phyloP scores from a whole-genome alignment of 2,888 invertebrate species.

The Sinotaia quadrata region DNA sequence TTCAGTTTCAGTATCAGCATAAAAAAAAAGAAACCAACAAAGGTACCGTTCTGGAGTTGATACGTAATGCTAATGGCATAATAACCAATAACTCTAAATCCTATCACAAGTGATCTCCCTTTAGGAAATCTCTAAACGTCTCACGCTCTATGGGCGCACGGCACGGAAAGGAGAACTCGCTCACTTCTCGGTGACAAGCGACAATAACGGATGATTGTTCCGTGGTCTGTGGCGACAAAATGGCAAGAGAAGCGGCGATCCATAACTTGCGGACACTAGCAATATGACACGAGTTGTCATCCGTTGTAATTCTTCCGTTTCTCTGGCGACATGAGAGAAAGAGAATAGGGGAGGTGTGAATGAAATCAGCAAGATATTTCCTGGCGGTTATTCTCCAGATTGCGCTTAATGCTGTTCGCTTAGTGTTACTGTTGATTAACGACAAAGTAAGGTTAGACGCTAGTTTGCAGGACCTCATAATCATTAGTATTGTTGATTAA shows the following conservation, averaged over 20 bases:
- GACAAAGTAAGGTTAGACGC: too few relatives aligned
- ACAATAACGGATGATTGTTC: conserved; percentile 14
- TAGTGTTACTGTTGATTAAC: too few relatives aligned
- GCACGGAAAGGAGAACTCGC: conserved; percentile 27
- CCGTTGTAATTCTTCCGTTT: conserved; percentile 17
- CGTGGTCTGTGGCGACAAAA: conserved; percentile 16
- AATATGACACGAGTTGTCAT: conserved; percentile 27
- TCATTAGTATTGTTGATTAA: too few relatives aligned
- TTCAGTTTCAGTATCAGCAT: too few relatives aligned
- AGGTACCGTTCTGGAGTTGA: too few relatives aligned
- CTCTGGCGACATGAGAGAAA: too few relatives aligned
- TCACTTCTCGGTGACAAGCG: conserved; percentile 9
- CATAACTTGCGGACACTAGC: conserved; percentile 25
- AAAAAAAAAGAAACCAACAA: too few relatives aligned
- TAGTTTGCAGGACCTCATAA: too few relatives aligned
- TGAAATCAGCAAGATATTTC: too few relatives aligned
- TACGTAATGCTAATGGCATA: background rate
- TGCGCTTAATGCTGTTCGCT: too few relatives aligned
- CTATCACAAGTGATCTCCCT: conserved; percentile 8
- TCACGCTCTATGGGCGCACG: conserved; percentile 1
- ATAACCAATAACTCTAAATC: conserved; percentile 28
- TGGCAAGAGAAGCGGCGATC: conserved; percentile 22
- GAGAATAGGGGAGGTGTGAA: too few relatives aligned
- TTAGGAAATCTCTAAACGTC: conserved; percentile 13
- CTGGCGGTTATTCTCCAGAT: too few relatives aligned